These are phyloP conservation scores for Zeus faber DNA, from an alignment of 2,113 vertebrate genomes.

Conservation along the genomic window DNA sequence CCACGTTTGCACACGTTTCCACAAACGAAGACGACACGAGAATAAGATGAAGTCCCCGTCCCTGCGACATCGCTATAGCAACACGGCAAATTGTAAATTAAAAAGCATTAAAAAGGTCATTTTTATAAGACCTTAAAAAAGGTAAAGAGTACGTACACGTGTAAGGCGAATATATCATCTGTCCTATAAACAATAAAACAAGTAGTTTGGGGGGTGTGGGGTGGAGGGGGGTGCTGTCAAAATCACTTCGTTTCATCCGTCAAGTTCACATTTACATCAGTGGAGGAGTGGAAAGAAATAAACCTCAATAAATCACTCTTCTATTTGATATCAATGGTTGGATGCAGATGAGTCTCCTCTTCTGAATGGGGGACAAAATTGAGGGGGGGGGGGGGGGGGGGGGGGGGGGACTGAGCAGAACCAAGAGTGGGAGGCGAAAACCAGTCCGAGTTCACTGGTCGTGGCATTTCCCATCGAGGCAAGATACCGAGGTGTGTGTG, in stretches of 20 bases:
- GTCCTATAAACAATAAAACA: slow-evolving; percentile 70
- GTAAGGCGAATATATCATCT: slow-evolving; percentile 73
- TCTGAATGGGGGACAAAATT: no score
- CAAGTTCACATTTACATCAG: slow-evolving; percentile 69
- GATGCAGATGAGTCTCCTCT: no score
- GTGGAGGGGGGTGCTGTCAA: slow-evolving; percentile 47
- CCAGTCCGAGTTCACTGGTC: no score
- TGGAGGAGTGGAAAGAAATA: slow-evolving; percentile 22
- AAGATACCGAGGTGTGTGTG: no score
- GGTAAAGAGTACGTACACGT: slow-evolving; percentile 47
- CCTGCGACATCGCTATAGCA: slow-evolving; percentile 42
- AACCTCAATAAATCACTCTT: slow-evolving; percentile 25
- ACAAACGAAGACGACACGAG: slow-evolving; percentile 12
- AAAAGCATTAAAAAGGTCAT: slow-evolving; percentile 64
- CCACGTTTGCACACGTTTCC: slow-evolving; percentile 14
- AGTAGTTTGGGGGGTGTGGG: no score
- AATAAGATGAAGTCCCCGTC: slow-evolving; percentile 29
- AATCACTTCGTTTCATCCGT: slow-evolving; percentile 53
- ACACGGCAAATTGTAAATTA: slow-evolving; percentile 67
- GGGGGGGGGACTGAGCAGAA: no score
- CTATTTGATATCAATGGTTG: slow-evolving; percentile 47
- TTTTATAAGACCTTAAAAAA: slow-evolving; percentile 49
- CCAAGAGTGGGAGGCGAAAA: no score
- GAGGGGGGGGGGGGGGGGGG: no score
- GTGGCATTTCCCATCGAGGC: no score